Evolutionary conservation across 2,888 invertebrate species (phyloP).

Genomic region (Dromius quadrimaculatus): DNA sequence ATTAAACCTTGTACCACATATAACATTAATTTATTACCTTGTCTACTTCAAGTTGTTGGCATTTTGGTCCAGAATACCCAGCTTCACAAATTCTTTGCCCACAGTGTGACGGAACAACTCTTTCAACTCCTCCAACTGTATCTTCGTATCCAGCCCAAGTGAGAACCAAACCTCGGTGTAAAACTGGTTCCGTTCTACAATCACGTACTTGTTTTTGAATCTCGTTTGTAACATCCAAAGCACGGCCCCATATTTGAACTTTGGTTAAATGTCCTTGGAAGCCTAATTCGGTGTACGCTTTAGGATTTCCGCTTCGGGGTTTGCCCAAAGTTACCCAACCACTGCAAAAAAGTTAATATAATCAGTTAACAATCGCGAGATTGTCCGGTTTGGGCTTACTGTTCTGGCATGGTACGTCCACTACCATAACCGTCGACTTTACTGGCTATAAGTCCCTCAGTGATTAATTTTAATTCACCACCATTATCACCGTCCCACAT

Average conservation of each 20-base stretch:
- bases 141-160: conserved; percentile 97
- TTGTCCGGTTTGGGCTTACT: conserved; percentile 71
- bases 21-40: conserved; percentile 68
- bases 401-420: conserved; percentile 84
- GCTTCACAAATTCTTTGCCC: conserved; percentile 90
- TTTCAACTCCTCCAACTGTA: conserved; percentile 88
- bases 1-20: background rate
- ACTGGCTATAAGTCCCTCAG: conserved; percentile 96
- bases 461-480: conserved; percentile 89
- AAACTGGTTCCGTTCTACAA: conserved; percentile 91
- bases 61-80: conserved; percentile 87
- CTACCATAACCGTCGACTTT: conserved; percentile 90
- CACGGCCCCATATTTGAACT: conserved; percentile 93
- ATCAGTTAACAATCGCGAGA: conserved; percentile 8
- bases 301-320: conserved; percentile 84
- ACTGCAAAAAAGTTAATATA: conserved; percentile 68
- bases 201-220: conserved; percentile 94
- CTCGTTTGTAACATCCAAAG: conserved; percentile 91
- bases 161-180: conserved; percentile 85
- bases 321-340: conserved; percentile 94
- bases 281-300: conserved; percentile 88
- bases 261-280: conserved; percentile 96
- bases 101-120: conserved; percentile 91
- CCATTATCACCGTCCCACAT: conserved; percentile 93
- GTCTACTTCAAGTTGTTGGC: conserved; percentile 85